phyloP scores from a whole-genome alignment of 2,797 vertebrate genomes.

The Melanotaenia nigrans region DNA sequence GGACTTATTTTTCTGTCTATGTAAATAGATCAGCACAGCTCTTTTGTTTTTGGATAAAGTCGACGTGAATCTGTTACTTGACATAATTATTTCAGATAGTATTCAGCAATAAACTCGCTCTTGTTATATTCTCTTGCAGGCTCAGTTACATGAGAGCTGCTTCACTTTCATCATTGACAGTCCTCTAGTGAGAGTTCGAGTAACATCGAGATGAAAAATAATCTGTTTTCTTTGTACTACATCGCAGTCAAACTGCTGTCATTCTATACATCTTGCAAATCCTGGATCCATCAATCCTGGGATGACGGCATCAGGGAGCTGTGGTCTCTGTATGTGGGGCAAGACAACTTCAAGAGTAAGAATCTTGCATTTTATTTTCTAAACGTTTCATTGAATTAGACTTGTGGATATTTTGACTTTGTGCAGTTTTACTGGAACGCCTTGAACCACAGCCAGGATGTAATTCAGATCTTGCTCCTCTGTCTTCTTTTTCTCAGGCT shows the following conservation, averaged over 20 bases:
- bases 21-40: too few relatives aligned
- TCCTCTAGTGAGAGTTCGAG: not conserved
- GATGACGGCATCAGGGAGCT: too few relatives aligned
- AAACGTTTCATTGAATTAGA: not conserved
- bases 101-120: not conserved
- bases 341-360: not conserved
- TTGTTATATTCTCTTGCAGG: not conserved
- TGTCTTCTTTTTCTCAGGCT: not conserved
- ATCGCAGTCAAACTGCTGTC: not conserved
- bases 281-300: too few relatives aligned
- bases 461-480: not conserved
- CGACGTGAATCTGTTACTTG: not conserved
- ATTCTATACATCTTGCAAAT: not conserved
- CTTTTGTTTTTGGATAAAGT: not conserved
- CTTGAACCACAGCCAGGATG: not conserved
- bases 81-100: fast-evolving
- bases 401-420: not conserved
- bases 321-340: too few relatives aligned
- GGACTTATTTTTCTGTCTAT: too few relatives aligned
- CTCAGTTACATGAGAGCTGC: not conserved
- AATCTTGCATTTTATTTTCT: not conserved
- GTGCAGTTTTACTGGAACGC: not conserved
- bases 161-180: not conserved
- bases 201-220: slow-evolving; percentile 4
- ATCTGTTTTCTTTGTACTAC: fast-evolving